Conservation (phyloP, 1,140 invertebrate genomes). For the Conopomorpha cramerella region DNA sequence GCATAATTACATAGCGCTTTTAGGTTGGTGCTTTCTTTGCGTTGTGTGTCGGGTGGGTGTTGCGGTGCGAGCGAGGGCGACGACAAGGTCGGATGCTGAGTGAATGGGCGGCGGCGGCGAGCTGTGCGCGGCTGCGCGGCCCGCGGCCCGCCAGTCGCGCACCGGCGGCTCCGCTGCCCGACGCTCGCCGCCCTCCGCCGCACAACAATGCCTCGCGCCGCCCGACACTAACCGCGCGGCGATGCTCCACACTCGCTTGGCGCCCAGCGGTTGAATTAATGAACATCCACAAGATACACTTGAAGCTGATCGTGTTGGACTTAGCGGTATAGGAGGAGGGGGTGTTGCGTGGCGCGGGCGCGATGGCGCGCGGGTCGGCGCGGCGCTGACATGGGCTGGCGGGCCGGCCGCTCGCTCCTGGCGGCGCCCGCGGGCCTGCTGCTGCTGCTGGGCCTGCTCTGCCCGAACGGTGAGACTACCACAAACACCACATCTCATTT, state of each 20-base stretch:
- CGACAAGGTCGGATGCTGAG: background rate
- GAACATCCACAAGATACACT: slow-evolving; percentile 43
- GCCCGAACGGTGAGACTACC: slow-evolving; percentile 46
- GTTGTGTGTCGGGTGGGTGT: background rate
- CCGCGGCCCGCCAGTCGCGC: slow-evolving; percentile 42
- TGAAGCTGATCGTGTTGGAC: slow-evolving; percentile 39
- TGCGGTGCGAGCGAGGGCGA: background rate
- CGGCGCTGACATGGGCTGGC: slow-evolving; percentile 51
- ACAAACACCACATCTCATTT: no score
- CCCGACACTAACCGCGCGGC: slow-evolving; percentile 44
- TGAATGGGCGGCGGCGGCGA: slow-evolving; percentile 29
- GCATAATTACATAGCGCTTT: background rate
- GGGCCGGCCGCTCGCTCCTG: slow-evolving; percentile 44
- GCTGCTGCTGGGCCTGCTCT: slow-evolving; percentile 47
- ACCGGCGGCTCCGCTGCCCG: slow-evolving; percentile 57
- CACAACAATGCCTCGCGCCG: slow-evolving; percentile 57
- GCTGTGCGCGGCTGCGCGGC: slow-evolving; percentile 23
- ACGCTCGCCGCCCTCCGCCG: slow-evolving; percentile 54
- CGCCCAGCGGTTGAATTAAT: slow-evolving; percentile 43
- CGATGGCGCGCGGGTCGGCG: slow-evolving; percentile 27
- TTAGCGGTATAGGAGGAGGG: slow-evolving; percentile 33
- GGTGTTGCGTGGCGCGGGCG: slow-evolving; percentile 35
- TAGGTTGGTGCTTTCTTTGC: no score
- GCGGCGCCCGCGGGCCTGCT: slow-evolving; percentile 50
- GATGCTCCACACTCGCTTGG: slow-evolving; percentile 25